These are phyloP conservation scores for Pediacus dermestoides DNA, from an alignment of 2,888 invertebrate species.

Conservation along the genomic window DNA sequence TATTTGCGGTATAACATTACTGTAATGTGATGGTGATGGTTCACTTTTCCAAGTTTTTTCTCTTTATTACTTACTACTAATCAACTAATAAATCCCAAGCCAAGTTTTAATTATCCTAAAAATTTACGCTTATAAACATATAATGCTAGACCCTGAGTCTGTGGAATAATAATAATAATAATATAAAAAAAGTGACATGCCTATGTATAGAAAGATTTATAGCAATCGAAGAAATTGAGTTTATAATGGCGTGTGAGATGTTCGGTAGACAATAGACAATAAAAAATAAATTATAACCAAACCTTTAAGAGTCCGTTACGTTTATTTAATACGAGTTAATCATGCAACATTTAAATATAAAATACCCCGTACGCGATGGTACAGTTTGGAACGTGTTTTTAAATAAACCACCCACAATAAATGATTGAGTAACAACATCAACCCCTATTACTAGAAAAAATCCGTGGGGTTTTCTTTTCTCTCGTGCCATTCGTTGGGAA, in stretches of 20 bases:
- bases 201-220: conserved; percentile 37
- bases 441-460: conserved; percentile 15
- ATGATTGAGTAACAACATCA: conserved; percentile 25
- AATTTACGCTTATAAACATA: no score
- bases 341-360: conserved; percentile 54
- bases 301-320: conserved; percentile 49
- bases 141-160: no score
- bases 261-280: conserved; percentile 47
- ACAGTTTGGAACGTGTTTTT: conserved; percentile 33
- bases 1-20: conserved; percentile 17
- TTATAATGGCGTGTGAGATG: conserved; percentile 48
- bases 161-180: no score
- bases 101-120: no score
- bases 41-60: no score
- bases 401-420: conserved; percentile 34
- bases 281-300: conserved; percentile 52
- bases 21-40: no score
- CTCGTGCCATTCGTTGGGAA: no score
- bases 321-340: conserved; percentile 52
- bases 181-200: conserved; percentile 18
- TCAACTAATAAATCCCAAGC: no score
- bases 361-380: conserved; percentile 50
- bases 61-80: no score
- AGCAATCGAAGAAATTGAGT: conserved; percentile 43
- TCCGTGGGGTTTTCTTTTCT: not conserved